Conservation (phyloP, 2,113 vertebrate species). For the Anthoscopus minutus region DNA sequence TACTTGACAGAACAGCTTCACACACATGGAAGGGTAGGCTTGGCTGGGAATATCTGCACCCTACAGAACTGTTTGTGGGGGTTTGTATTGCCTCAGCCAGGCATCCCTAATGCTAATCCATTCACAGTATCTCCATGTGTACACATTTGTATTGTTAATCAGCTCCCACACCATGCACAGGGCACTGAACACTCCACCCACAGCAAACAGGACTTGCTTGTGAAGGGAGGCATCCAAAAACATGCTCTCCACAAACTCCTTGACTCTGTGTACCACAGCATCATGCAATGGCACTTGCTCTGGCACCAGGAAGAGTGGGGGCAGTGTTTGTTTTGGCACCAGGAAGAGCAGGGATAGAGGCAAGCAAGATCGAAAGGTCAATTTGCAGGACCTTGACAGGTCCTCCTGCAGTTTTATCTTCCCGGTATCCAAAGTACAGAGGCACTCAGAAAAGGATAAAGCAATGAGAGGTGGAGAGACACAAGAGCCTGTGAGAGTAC, state of each 20-base stretch:
- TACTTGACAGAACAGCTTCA: not conserved
- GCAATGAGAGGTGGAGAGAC: not conserved
- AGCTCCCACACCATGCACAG: not conserved
- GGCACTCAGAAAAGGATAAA: not conserved
- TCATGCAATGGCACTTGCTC: rapidly evolving
- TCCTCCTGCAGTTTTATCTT: not conserved
- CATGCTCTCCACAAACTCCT: not conserved
- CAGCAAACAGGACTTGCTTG: not conserved
- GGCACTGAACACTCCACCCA: not conserved
- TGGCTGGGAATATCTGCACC: not conserved
- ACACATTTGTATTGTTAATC: not conserved
- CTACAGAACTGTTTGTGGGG: not conserved
- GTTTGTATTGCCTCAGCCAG: not conserved
- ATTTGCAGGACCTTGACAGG: not conserved
- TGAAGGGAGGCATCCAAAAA: not conserved
- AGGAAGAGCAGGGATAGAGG: not conserved
- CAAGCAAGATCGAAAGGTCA: conserved; percentile 6
- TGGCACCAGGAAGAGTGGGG: not conserved
- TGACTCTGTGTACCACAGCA: not conserved
- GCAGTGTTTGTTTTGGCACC: not conserved
- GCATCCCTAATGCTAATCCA: not conserved
- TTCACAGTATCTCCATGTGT: not conserved
- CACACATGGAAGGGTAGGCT: not conserved
- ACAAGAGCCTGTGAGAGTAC: not conserved
- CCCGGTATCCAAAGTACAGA: not conserved